A percentile compares a stretch with the other conserved stretches of the same genome.
Evolutionary conservation across 2,888 invertebrate species (phyloP).

Genomic region (Romanomermis culicivorax): DNA sequence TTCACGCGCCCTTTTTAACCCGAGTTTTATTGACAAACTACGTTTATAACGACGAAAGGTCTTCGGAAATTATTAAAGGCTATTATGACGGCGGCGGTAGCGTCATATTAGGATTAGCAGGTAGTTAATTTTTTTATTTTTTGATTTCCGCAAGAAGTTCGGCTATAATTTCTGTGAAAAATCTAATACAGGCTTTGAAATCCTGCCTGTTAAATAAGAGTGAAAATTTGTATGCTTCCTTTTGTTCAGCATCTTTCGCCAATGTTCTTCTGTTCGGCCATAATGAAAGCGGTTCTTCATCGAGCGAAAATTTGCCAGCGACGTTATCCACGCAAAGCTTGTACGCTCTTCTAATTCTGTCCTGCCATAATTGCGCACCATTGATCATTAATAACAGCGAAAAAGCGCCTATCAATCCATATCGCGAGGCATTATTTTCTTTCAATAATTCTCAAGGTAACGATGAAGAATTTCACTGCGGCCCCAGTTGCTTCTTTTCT

Average conservation of each 20-base stretch:
- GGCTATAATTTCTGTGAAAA: not conserved
- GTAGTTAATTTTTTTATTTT: too few relatives aligned
- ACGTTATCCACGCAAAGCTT: constrained; percentile 68
- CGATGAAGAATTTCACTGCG: not conserved
- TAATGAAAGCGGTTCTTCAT: not conserved
- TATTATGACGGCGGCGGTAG: constrained; percentile 41
- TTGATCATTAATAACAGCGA: constrained; percentile 20
- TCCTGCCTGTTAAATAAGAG: too few relatives aligned
- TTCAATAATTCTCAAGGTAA: constrained; percentile 58
- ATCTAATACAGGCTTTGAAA: too few relatives aligned
- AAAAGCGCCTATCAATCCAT: constrained; percentile 43
- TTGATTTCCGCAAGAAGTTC: too few relatives aligned
- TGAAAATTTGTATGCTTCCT: too few relatives aligned
- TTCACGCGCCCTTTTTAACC: constrained; percentile 30
- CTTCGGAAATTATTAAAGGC: not conserved
- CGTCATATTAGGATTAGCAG: constrained; percentile 53
- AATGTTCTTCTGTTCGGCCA: not conserved
- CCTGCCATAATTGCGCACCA: constrained; percentile 31
- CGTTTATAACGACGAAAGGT: constrained; percentile 23
- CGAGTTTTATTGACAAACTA: constrained; percentile 31
- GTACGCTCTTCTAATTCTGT: constrained; percentile 58
- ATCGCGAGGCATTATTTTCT: constrained; percentile 56
- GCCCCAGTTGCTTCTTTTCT: too few relatives aligned
- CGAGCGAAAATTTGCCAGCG: constrained; percentile 16
- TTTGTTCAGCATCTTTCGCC: not conserved